Evolutionary conservation across 2,888 invertebrate species (phyloP), one percentile per base, ranked within the genome.

Genomic region (Euclidia mi): DNA sequence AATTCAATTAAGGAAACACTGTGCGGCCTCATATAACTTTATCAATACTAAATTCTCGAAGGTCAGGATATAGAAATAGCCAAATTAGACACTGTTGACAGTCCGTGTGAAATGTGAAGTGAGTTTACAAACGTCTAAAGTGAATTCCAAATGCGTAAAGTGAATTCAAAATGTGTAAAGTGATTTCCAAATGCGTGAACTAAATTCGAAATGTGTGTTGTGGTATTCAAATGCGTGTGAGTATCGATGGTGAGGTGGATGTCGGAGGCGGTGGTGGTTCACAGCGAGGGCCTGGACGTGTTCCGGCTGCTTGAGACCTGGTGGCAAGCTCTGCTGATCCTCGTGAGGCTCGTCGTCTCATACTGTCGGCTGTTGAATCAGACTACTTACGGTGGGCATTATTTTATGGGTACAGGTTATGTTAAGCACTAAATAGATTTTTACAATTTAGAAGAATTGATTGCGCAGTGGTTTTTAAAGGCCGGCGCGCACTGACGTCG

Each of bases 241-340:
- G 41, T 31, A 57, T 71, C 78, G 64, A 84, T 88, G 83, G 74
- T 81, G 57, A 79, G 79, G 42, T 83, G 83, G 61, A 82, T 89
- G 83, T 84, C 86, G 37, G 85, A 80, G 60, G 82, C 87, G 64
- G 81, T 81, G 25, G 65, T 89, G 41, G 79, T 91, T 12, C 2
- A 6, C 14, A 34, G 34, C 14, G 57, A 58, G 94, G 95, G 95
- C 75, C 89, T 92, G 44, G 92, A 94, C 35, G 82, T 94, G 34
- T 82, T 94, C 25, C 85, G 91, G 3, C 78, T 95, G 25, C 80
- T 95, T 63, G 95, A 95, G 65, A 92, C 93, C 29, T 95, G 95
- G 86, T 95, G 95, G 82, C 92, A 94, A 65, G 92, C 93, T 1
- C 79, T 95, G 43, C 86, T 95, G 63, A 72, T 94, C 75, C 64